Conservation (phyloP, 2,888 invertebrate genomes). For the Eugnorisma glareosa region DNA sequence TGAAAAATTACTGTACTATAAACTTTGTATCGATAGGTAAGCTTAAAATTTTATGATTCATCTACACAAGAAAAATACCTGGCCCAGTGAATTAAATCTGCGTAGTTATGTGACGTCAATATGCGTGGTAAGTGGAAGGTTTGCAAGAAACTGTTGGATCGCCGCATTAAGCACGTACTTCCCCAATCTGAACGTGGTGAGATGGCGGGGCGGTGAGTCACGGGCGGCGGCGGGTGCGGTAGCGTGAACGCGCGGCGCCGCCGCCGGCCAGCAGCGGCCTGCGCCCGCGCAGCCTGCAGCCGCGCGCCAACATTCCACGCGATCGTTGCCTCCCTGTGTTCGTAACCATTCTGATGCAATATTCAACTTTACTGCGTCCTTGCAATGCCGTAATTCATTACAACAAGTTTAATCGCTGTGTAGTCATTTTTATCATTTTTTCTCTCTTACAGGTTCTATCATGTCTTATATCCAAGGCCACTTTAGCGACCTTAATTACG, state of each 20-base stretch:
- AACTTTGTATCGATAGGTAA: slow-evolving; percentile 19
- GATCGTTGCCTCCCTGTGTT: slow-evolving; percentile 87
- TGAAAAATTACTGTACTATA: slow-evolving; percentile 2
- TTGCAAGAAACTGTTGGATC: slow-evolving; percentile 74
- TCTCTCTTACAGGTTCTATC: slow-evolving; percentile 79
- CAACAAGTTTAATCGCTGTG: slow-evolving; percentile 86
- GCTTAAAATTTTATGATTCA: slow-evolving; percentile 66
- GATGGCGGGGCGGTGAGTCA: slow-evolving; percentile 83
- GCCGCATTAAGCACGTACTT: slow-evolving; percentile 82
- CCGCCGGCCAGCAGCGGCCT: slow-evolving; percentile 61
- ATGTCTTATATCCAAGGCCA: slow-evolving; percentile 83
- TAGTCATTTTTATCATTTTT: slow-evolving; percentile 87
- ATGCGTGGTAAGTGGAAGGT: slow-evolving; percentile 66
- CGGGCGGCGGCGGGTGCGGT: slow-evolving; percentile 64
- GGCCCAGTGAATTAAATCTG: slow-evolving; percentile 58
- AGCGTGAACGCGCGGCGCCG: slow-evolving; percentile 62
- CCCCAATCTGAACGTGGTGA: slow-evolving; percentile 79
- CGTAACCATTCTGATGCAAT: slow-evolving; percentile 89
- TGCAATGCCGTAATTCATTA: slow-evolving; percentile 91
- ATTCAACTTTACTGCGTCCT: slow-evolving; percentile 91
- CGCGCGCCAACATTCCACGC: slow-evolving; percentile 86
- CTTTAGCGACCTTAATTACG: slow-evolving; percentile 84
- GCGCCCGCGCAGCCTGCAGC: slow-evolving; percentile 71
- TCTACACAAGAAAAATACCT: slow-evolving; percentile 63
- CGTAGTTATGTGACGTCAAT: slow-evolving; percentile 78